Percentiles rank a stretch among this genome's conserved stretches.
These are phyloP conservation scores for Protophormia terraenovae DNA, from an alignment of 2,888 invertebrate genomes.

Conservation along the genomic window DNA sequence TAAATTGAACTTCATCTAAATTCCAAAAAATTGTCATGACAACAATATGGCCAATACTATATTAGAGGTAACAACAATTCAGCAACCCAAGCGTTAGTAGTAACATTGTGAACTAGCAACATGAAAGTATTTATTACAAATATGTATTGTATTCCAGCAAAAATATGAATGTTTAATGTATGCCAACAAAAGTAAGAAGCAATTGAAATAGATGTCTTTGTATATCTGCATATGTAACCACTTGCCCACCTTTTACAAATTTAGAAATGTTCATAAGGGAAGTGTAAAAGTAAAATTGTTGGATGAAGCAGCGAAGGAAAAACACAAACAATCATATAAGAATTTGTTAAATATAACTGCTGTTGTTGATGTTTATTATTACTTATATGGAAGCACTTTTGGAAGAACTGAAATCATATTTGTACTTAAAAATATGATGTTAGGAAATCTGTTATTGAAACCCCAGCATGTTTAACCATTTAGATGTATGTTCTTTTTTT, in stretches of 20 bases:
- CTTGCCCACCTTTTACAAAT: no score
- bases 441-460: not conserved
- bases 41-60: not conserved
- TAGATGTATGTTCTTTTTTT: no score
- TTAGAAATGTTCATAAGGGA: no score
- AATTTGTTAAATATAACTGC: no score
- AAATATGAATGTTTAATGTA: not conserved
- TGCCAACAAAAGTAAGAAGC: not conserved
- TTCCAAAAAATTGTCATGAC: not conserved
- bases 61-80: not conserved
- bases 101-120: not conserved
- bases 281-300: no score
- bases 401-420: not conserved
- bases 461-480: not conserved
- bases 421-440: not conserved
- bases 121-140: not conserved
- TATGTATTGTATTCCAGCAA: not conserved
- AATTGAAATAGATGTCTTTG: no score
- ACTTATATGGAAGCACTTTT: not conserved
- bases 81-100: not conserved
- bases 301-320: no score
- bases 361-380: no score
- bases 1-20: not conserved
- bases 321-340: no score
- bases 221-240: no score